Evolutionary conservation across 2,113 vertebrate species (phyloP), one percentile per base, ranked within the genome.

Genomic region (Gnathonemus echidnorhynchus): DNA sequence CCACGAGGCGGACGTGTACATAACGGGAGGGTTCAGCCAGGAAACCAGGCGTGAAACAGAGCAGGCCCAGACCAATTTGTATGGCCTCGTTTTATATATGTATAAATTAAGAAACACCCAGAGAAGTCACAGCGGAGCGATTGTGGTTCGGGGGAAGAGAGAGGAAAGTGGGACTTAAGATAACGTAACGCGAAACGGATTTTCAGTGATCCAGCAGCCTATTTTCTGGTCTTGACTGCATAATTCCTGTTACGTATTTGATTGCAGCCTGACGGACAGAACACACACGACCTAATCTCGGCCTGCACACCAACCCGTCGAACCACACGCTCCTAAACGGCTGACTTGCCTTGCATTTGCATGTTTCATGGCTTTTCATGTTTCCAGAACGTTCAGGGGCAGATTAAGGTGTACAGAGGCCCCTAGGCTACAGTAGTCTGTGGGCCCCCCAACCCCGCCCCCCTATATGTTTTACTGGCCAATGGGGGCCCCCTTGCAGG

Each of bases 171-270:
- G 83, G 91, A 86, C 87, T 91, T 91, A 92, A 91, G 92, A 42
- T 92, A 88, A 93, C 93, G 92, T 92, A 24, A 92, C n/a, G 88
- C 74, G 91, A 92, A 93, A 90, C 92, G 92, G 87, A 89, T 89
- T 89, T 89, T 83, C 88, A 62, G 35, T 62, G 84, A 88, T 89
- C 66, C 58, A 87, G 27, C 39, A 11, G n/a, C 35, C 84, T 70
- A 89, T 46, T 87, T 89, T 89, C 56, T 48, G 66, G 46, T 15
- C 46, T 39, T 74, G 80, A n/a, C 56, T 89, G 83, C 45, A 58
- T 86, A 87, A 91, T 89, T 88, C 88, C 24, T 10, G 46, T 87
- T 48, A 83, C 42, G 11, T 62, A n/a, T 5, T n/a, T 70, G 15
- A 49, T 24, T 62, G 84, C 9, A 17, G 45, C 58, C 42, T 70